Conservation (phyloP, 2,888 invertebrate species). For the Cotesia congregata region DNA sequence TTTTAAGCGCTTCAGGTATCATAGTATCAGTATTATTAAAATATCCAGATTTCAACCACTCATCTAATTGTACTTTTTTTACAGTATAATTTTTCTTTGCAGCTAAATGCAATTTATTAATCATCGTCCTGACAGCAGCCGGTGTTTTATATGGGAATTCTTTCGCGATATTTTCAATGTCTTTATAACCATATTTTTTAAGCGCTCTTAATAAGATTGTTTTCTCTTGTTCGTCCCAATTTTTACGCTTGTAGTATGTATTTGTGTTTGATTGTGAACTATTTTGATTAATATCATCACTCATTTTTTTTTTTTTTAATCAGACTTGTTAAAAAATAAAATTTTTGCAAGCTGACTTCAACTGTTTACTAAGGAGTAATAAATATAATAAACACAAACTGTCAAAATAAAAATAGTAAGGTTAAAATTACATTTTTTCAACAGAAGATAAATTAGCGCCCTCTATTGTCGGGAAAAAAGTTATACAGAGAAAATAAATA, state of each 20-base stretch:
- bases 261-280: background rate
- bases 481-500: too few relatives aligned
- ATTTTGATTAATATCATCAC: background rate
- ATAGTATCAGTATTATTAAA: slow-evolving; percentile 53
- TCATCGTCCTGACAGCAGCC: slow-evolving; percentile 53
- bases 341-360: too few relatives aligned
- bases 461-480: too few relatives aligned
- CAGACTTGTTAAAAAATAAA: too few relatives aligned
- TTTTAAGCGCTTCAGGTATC: slow-evolving; percentile 59
- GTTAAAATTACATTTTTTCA: too few relatives aligned
- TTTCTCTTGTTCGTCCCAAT: slow-evolving; percentile 58
- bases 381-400: too few relatives aligned
- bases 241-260: background rate
- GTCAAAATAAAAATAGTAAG: too few relatives aligned
- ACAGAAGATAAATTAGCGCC: too few relatives aligned
- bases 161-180: slow-evolving; percentile 53
- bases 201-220: slow-evolving; percentile 55
- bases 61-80: slow-evolving; percentile 45
- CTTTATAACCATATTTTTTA: slow-evolving; percentile 55
- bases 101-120: slow-evolving; percentile 53
- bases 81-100: slow-evolving; percentile 48
- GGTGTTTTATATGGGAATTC: slow-evolving; percentile 53
- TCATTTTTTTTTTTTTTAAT: background rate
- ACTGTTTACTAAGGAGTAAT: too few relatives aligned
- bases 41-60: slow-evolving; percentile 55